Base-by-base conservation (phyloP, 2,113 vertebrate species). In the Corythaeola cristata region DNA sequence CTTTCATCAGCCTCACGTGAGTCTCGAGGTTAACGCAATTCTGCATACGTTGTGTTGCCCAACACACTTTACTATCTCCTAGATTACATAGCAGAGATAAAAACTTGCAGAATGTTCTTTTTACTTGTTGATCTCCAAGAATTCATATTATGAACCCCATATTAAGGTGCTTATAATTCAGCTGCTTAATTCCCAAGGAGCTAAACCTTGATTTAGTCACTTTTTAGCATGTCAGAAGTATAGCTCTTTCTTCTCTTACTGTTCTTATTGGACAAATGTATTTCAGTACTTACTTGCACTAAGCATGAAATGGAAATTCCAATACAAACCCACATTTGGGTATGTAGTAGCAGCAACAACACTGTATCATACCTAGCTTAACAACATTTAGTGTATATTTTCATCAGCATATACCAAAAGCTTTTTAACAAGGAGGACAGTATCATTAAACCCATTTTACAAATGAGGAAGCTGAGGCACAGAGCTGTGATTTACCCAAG, bases 371-470 rank as follows among this genome's bases (percentile, higher is more conserved):
- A 74, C 20, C 37, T 77, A 50, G 32, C 68, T 90, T 96, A 95
- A 77, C 83, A 77, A 88, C 63, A 90, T 56, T 89, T 67, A 59
- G 47, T 19, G 26, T 22, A 50, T 55, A 71, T 89, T 92, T 96
- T 87, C 86, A 89, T 78, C 69, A 75, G 73, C 44, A 33, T 35
- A 55, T 35, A 86, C 77, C 80, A 89, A 67, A 66, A 97, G 73
- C 52, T 87, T 90, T 96, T 82, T 85, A 94, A 92, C 92, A 93
- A 91, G 77, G 59, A 93, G 79, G 86, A 90, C 91, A 92, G 44
- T 21, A 60, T 33, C 80, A 94, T 96, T 96, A 92, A 95, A 94
- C 93, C 80, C 87, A 60, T 97, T 96, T 89, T 71, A 89, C 64
- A 95, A 94, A 94, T 67, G 69, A 92, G 59, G 85, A 92, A 88